Base-by-base conservation (phyloP, 2,888 invertebrate genomes). In the Apamea crenata region DNA sequence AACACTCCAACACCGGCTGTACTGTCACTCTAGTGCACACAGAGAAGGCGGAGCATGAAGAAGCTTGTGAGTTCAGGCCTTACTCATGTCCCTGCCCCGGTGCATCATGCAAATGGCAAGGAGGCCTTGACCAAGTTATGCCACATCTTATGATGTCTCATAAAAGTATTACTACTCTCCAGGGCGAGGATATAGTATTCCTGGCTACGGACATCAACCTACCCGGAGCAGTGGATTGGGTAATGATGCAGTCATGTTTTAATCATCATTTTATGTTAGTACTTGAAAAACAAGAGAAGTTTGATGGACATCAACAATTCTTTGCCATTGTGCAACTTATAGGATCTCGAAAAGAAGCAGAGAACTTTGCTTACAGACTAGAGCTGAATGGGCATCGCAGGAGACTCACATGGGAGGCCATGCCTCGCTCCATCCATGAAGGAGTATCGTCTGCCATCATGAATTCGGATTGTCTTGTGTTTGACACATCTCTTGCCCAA, bases 161-260 rank as follows among this genome's bases (percentile, higher is more conserved):
- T 95, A 99, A 99, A 96, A 99, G 99, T 93, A 99, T 99, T 91
- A 99, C 99, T 32, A 99, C 99, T 74, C 97, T 99, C 83, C 99
- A 99, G 97, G 99, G 99, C 74, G 99, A 99, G 96, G 99, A 99
- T 94, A 99, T 99, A 91, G 99, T 99, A 74, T 99, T 99, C 96
- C 97, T 99, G 90, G 99, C 99, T 2, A 99, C 99, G 63, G 99
- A 99, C 95, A 99, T 99, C 84, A 99, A 99, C 97, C 97, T 99
- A 88, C 99, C 99, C 14, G 99, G 99, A 81, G 99, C 99, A 56
- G 99, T 99, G 18, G 99, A 99, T 95, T 99, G 99, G 99, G 99
- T 99, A 7, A 99, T 99, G 99, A 99, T 99, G 99, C 99, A 99
- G 96, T 99, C 99, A 50, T 99, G 99, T 96, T 99, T 99, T 95